These are phyloP conservation scores for Psittacula cyanocephala DNA, from an alignment of 2,113 vertebrate genomes.

Conservation along the genomic window DNA sequence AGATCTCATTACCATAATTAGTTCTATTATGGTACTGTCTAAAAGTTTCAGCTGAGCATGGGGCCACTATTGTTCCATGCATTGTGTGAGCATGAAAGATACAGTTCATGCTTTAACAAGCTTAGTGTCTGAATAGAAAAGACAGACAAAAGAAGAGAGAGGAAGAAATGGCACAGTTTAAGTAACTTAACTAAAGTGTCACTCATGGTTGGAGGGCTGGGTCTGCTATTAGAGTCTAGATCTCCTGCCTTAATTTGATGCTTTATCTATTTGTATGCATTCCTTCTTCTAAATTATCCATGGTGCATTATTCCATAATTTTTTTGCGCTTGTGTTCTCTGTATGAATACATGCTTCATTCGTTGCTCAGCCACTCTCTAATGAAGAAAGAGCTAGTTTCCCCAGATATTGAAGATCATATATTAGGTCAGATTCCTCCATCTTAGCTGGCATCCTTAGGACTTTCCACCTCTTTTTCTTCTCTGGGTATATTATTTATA, in stretches of 20 bases:
- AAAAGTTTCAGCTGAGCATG: not conserved
- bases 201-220: not conserved
- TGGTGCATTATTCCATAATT: not conserved
- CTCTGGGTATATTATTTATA: not conserved
- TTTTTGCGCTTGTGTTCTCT: not conserved
- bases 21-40: not conserved
- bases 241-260: not conserved
- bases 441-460: not conserved
- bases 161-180: not conserved
- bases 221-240: not conserved
- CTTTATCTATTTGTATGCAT: not conserved
- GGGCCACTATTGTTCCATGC: not conserved
- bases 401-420: not conserved
- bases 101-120: not conserved
- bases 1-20: conserved; percentile 20
- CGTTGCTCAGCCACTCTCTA: not conserved
- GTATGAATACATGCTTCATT: not conserved
- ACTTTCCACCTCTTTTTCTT: not conserved
- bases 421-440: not conserved
- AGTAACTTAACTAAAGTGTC: not conserved
- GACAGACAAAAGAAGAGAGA: not conserved
- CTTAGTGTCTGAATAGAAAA: not conserved
- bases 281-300: not conserved
- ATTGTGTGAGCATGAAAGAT: not conserved
- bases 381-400: not conserved